Evolutionary conservation across 23 tunicate genomes (phyloP).

Genomic region (Ciona savignyi): DNA sequence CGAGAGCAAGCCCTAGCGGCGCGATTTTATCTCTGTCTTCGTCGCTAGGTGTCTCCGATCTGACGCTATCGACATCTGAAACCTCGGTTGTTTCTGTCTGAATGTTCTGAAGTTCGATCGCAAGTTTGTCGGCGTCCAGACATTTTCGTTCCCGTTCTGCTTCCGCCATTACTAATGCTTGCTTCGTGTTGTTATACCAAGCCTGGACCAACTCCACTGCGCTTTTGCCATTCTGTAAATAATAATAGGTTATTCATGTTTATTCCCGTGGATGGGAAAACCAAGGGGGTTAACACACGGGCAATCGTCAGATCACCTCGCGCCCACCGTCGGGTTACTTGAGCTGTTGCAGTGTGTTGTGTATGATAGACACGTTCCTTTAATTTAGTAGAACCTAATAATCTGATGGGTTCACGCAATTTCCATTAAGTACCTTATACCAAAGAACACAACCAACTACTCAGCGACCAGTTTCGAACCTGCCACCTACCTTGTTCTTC

Average conservation of each 20-base stretch:
- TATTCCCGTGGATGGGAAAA: too few species aligned
- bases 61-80: background rate
- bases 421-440: too few species aligned
- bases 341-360: too few species aligned
- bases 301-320: too few species aligned
- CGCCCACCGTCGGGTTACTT: too few species aligned
- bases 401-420: too few species aligned
- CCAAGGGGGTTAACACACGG: too few species aligned
- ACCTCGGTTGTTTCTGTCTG: background rate
- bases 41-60: background rate
- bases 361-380: too few species aligned
- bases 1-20: background rate
- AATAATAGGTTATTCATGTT: too few species aligned
- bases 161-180: conserved; percentile 46
- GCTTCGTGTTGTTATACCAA: conserved; percentile 87
- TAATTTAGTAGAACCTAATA: too few species aligned
- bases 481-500: conserved; percentile 67
- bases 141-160: conserved; percentile 43
- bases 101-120: conserved; percentile 12
- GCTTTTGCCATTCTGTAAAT: conserved; percentile 57
- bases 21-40: background rate
- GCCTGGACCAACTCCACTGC: conserved; percentile 89
- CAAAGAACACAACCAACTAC: too few species aligned
- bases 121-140: conserved; percentile 27
- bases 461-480: too few species aligned